These are phyloP conservation scores for Puntigrus tetrazona DNA, from an alignment of 2,113 vertebrate genomes.

Conservation along the genomic window DNA sequence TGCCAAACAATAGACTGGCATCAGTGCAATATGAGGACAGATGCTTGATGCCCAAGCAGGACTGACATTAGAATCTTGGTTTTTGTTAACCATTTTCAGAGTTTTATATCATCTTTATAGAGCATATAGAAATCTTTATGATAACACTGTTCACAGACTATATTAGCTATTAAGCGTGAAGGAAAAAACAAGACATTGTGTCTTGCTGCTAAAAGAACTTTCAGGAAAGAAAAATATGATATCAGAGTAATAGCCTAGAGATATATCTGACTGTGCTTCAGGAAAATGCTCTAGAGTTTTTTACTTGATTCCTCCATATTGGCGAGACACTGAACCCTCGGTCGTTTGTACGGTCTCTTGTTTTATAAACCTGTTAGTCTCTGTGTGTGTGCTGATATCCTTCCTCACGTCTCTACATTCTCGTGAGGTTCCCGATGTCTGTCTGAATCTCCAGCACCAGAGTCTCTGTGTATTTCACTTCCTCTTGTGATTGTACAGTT, in stretches of 20 bases:
- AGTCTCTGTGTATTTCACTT: constrained; percentile 63
- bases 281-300: constrained; percentile 67
- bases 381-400: constrained; percentile 67
- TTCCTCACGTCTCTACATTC: constrained; percentile 36
- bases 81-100: constrained; percentile 65
- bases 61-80: constrained; percentile 68
- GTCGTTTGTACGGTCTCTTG: constrained; percentile 80
- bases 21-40: constrained; percentile 76
- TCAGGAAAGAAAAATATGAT: constrained; percentile 76
- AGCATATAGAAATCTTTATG: constrained; percentile 72
- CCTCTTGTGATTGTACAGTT: constrained; percentile 81
- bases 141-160: constrained; percentile 72
- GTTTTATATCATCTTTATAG: constrained; percentile 77
- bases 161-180: constrained; percentile 73
- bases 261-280: constrained; percentile 82
- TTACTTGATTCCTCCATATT: constrained; percentile 63
- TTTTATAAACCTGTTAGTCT: constrained; percentile 77
- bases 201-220: constrained; percentile 79
- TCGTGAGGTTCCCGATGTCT: constrained; percentile 49
- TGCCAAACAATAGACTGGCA: constrained; percentile 51
- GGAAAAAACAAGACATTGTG: constrained; percentile 81
- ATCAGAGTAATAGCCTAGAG: constrained; percentile 80
- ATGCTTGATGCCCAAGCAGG: constrained; percentile 79
- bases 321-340: constrained; percentile 69
- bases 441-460: constrained; percentile 64